phyloP scores from a whole-genome alignment of 1,140 invertebrate species.

The Calliphora vicina region DNA sequence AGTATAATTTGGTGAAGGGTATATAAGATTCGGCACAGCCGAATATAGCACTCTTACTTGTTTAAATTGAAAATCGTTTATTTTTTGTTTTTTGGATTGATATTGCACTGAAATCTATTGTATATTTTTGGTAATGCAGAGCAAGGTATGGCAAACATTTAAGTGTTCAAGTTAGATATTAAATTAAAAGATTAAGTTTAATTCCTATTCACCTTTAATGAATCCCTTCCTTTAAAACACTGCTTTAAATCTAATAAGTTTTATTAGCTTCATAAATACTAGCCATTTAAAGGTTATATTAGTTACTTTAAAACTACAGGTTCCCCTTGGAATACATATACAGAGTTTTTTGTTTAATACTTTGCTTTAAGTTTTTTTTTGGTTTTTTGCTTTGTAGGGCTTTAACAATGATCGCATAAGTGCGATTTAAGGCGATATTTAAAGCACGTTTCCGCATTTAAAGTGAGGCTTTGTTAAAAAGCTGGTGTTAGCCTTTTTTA shows the following conservation, averaged over 20 bases:
- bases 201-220: neutral
- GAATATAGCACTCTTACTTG: no score
- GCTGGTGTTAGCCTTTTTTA: neutral
- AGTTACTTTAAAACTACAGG: neutral
- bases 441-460: conserved; percentile 21
- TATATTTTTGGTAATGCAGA: no score
- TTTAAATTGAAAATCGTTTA: no score
- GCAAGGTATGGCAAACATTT: no score
- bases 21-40: no score
- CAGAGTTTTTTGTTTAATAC: neutral
- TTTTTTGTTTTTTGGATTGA: no score
- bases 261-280: neutral
- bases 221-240: neutral
- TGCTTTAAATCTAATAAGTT: neutral
- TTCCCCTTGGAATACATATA: neutral
- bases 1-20: no score
- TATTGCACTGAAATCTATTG: no score
- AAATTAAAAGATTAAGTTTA: no score
- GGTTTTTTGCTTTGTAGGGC: neutral
- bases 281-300: neutral
- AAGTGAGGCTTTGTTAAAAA: neutral
- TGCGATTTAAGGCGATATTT: conserved; percentile 10
- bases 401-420: neutral
- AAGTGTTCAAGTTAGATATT: no score
- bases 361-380: neutral